Percentiles rank a stretch among this genome's conserved stretches.
These are phyloP conservation scores for Metaphire vulgaris DNA, from an alignment of 1,140 invertebrate genomes.

Conservation along the genomic window DNA sequence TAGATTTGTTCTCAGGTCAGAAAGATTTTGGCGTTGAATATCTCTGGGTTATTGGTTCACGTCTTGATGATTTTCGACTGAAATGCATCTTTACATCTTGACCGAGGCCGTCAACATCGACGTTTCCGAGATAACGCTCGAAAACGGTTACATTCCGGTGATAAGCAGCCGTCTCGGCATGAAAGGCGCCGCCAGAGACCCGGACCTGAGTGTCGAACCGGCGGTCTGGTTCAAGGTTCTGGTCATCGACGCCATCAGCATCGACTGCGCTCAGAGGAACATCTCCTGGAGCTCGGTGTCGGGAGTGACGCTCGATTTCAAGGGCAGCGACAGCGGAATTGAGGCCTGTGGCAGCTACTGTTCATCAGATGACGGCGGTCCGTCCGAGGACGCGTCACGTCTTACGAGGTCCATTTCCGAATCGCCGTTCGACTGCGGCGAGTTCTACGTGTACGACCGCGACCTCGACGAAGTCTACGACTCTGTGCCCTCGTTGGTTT, in stretches of 20 bases:
- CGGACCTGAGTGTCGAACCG: constrained; percentile 18
- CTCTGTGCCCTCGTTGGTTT: constrained; percentile 4
- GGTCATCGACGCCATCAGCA: constrained; percentile 26
- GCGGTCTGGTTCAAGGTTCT: constrained; percentile 31
- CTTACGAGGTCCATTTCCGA: constrained; percentile 19
- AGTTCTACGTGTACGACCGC: constrained; percentile 17
- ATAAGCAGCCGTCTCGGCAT: neutral
- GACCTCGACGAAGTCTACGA: constrained; percentile 31
- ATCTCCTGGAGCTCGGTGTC: constrained; percentile 21
- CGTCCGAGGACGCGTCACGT: neutral
- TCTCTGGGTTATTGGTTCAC: too few species aligned
- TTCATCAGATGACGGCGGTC: neutral
- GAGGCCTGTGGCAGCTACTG: neutral
- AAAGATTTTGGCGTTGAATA: too few species aligned
- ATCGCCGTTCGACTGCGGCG: constrained; percentile 22
- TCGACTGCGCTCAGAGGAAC: constrained; percentile 16
- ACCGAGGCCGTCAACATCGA: neutral
- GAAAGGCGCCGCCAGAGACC: neutral
- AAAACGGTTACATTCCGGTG: neutral
- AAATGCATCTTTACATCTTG: neutral
- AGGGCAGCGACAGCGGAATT: neutral
- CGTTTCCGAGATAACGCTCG: neutral
- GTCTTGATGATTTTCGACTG: too few species aligned
- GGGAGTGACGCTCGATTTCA: neutral
- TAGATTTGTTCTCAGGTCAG: too few species aligned